A percentile compares a stretch with the other conserved stretches of the same genome.
Evolutionary conservation across 2,113 vertebrate species (phyloP).

Genomic region (Phaethon lepturus): DNA sequence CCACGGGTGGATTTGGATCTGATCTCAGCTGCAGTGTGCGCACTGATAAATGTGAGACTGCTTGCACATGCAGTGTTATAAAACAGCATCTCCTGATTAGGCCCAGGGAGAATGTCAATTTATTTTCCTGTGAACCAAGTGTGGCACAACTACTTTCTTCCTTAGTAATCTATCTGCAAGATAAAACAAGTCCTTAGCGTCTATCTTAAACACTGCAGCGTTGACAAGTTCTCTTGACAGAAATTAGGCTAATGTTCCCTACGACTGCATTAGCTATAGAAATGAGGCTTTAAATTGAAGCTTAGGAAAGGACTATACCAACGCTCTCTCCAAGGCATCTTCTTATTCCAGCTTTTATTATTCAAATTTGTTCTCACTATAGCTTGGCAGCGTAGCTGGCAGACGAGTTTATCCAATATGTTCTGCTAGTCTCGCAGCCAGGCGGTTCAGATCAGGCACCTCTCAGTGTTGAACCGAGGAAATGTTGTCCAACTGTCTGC

Average conservation of each 20-base stretch:
- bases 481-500: rapidly evolving
- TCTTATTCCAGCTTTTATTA: constrained; percentile 73
- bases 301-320: neutral
- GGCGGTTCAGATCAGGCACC: neutral
- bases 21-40: neutral
- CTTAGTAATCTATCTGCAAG: constrained; percentile 38
- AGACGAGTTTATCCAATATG: neutral
- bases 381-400: constrained; percentile 52
- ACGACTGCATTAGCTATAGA: constrained; percentile 57
- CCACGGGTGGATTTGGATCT: rapidly evolving
- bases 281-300: constrained; percentile 72
- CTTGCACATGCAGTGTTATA: neutral
- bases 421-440: neutral
- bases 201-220: constrained; percentile 58
- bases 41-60: neutral
- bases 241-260: constrained; percentile 78
- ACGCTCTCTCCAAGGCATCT: constrained; percentile 54
- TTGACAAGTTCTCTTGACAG: constrained; percentile 72
- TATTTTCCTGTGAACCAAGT: constrained; percentile 49
- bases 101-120: neutral
- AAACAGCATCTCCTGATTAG: constrained; percentile 18
- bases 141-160: constrained; percentile 64
- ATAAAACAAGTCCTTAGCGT: constrained; percentile 56
- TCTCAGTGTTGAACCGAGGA: neutral
- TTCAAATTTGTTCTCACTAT: constrained; percentile 64